Conservation (phyloP, 23 tunicate species). For the Ascidia mentula region DNA sequence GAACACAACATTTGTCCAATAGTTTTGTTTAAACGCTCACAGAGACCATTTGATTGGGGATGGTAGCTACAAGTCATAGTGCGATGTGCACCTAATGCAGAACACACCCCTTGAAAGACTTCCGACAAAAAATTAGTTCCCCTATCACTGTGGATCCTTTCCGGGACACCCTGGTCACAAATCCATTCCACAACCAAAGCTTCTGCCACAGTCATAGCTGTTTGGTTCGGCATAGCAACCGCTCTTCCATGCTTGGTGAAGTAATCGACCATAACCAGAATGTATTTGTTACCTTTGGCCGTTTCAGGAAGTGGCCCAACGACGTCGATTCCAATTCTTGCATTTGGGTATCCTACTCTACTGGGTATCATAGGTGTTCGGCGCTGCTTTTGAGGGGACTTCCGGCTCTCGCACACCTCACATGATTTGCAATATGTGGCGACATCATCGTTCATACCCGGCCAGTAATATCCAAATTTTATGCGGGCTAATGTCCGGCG, state of each 20-base stretch:
- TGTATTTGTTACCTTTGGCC: neutral
- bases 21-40: neutral
- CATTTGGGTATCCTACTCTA: conserved; percentile 1
- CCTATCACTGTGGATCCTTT: neutral
- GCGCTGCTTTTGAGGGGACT: neutral
- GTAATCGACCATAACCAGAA: conserved; percentile 1
- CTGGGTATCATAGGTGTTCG: neutral
- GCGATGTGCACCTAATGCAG: neutral
- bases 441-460: neutral
- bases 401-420: neutral
- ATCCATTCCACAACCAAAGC: neutral
- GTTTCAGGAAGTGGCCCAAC: conserved; percentile 4
- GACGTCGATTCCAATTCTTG: neutral
- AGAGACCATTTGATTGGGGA: neutral
- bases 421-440: neutral
- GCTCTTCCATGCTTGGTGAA: neutral
- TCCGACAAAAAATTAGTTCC: conserved; percentile 3
- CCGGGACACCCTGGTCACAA: conserved; percentile 4
- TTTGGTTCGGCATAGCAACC: neutral
- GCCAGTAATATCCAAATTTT: neutral
- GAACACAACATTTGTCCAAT: neutral
- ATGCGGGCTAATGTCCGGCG: neutral
- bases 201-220: neutral
- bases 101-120: neutral
- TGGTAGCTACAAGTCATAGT: neutral